Percentiles rank a stretch among this genome's conserved stretches.
phyloP scores from a whole-genome alignment of 2,113 vertebrate species.

The Erythrocercus mccallii region DNA sequence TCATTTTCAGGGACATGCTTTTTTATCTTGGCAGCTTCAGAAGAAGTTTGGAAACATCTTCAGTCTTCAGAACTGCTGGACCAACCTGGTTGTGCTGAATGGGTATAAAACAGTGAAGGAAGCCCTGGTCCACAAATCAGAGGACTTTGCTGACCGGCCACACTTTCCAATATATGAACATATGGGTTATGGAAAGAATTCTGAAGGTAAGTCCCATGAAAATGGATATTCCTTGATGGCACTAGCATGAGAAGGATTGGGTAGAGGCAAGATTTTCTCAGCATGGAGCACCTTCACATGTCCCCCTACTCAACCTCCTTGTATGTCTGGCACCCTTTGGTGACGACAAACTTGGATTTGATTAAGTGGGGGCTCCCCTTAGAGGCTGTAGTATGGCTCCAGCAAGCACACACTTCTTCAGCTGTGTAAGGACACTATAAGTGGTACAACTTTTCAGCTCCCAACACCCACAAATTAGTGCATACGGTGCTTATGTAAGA shows the following conservation, averaged over 20 bases:
- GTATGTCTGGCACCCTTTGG: neutral
- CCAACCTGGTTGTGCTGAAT: conserved; percentile 53
- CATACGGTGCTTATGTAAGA: neutral
- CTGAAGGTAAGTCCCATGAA: conserved; percentile 49
- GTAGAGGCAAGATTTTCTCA: neutral
- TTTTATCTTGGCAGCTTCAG: conserved; percentile 50
- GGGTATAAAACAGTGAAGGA: conserved; percentile 59
- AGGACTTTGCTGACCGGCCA: conserved; percentile 68
- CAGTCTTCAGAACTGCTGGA: conserved; percentile 64
- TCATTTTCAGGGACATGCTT: neutral
- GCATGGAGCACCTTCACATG: neutral
- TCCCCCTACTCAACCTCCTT: neutral
- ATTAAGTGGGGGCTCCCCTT: neutral
- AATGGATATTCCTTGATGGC: neutral
- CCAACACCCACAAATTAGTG: neutral
- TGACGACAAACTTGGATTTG: neutral
- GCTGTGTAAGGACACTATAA: neutral
- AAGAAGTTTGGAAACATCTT: conserved; percentile 67
- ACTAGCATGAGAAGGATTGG: neutral
- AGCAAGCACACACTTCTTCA: neutral
- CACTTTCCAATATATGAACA: neutral
- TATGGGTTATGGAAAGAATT: neutral
- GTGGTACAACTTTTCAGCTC: neutral
- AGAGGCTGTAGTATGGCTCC: neutral
- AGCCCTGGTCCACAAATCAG: conserved; percentile 44